Conservation (phyloP, 2,888 invertebrate genomes). For the Andricus curvator region DNA sequence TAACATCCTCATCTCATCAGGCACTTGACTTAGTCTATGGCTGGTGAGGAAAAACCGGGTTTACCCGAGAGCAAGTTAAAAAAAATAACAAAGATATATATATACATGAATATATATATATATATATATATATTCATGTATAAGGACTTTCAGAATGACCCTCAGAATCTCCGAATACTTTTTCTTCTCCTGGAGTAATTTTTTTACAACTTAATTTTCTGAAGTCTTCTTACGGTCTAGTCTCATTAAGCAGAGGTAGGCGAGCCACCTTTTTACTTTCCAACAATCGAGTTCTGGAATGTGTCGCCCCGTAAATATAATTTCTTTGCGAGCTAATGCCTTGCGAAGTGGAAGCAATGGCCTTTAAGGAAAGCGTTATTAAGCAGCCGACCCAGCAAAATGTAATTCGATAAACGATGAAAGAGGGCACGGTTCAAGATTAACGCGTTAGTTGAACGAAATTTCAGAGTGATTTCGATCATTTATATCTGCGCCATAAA, state of each 20-base stretch:
- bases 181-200: not conserved
- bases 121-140: not conserved
- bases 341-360: slow-evolving; percentile 35
- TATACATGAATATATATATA: no score
- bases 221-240: not conserved
- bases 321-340: slow-evolving; percentile 26
- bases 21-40: no score
- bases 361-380: slow-evolving; percentile 36
- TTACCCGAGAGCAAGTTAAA: no score
- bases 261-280: slow-evolving; percentile 26
- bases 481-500: slow-evolving; percentile 1
- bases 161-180: not conserved
- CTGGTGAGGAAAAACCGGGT: no score
- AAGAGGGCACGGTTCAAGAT: slow-evolving; percentile 22
- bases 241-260: not conserved
- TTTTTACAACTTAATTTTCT: not conserved
- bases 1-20: no score
- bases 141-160: not conserved
- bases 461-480: slow-evolving; percentile 19
- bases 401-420: slow-evolving; percentile 39
- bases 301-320: slow-evolving; percentile 38
- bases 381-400: slow-evolving; percentile 33
- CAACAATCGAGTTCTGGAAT: slow-evolving; percentile 39
- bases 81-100: no score
- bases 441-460: not conserved